These are phyloP conservation scores for Pristionchus exspectatus DNA, from an alignment of 2,888 invertebrate species.

Conservation along the genomic window DNA sequence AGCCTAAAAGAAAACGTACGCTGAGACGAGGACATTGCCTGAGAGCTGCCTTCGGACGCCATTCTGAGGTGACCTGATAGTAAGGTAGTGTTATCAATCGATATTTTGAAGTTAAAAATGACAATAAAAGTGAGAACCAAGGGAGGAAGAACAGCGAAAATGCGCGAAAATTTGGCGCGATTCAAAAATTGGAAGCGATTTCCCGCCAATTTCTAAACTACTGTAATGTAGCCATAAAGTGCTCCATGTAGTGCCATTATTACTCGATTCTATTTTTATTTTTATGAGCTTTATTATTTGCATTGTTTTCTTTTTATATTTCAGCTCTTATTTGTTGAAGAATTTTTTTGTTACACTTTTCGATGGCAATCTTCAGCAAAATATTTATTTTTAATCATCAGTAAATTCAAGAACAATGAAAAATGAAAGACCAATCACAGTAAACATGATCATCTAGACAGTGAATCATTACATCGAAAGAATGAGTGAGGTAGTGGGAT, in stretches of 20 bases:
- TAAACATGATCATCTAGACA: no score
- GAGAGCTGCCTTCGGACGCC: conserved; percentile 43
- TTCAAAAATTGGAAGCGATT: neutral
- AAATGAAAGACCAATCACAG: no score
- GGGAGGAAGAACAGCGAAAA: neutral
- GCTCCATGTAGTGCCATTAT: neutral
- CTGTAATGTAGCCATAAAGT: neutral
- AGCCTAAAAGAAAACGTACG: neutral
- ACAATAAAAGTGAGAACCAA: neutral
- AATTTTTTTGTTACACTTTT: neutral
- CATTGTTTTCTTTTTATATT: no score
- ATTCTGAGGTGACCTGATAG: neutral
- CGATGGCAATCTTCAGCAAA: neutral
- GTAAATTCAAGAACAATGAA: no score
- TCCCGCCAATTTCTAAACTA: neutral
- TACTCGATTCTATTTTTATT: no score
- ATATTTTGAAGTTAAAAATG: neutral
- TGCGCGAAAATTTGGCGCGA: conserved; percentile 30
- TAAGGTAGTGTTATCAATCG: neutral
- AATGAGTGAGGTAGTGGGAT: no score
- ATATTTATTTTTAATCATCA: neutral
- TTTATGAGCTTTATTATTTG: no score
- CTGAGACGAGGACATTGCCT: conserved; percentile 11
- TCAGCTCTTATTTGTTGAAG: neutral
- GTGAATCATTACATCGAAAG: no score